A percentile compares a stretch with the other conserved stretches of the same genome.
Evolutionary conservation across 2,888 invertebrate species (phyloP).

Genomic region (Spodoptera littoralis): DNA sequence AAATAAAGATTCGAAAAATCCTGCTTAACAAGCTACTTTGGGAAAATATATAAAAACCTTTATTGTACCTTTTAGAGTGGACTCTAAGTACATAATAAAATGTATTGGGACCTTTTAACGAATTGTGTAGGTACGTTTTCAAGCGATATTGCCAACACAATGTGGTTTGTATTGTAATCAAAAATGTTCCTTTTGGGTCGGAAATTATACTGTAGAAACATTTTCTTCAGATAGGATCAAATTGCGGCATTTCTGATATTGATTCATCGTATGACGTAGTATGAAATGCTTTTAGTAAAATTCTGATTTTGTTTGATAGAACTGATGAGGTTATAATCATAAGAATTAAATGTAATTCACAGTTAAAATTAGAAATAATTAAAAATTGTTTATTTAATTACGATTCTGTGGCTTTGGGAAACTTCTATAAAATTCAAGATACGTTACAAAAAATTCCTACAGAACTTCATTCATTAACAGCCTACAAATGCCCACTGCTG

Average conservation of each 20-base stretch:
- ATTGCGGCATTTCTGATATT: constrained; percentile 6
- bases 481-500: too few relatives aligned
- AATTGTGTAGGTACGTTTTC: constrained; percentile 37
- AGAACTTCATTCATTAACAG: too few relatives aligned
- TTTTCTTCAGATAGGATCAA: constrained; percentile 5
- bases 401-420: too few relatives aligned
- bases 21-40: constrained; percentile 38
- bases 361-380: too few relatives aligned
- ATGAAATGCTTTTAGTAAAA: background rate
- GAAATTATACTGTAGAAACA: constrained; percentile 15
- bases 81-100: constrained; percentile 45
- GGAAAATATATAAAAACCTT: constrained; percentile 35
- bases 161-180: constrained; percentile 45
- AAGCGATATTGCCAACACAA: constrained; percentile 39
- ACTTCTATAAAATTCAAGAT: too few relatives aligned
- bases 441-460: background rate
- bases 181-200: constrained; percentile 21
- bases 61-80: constrained; percentile 20
- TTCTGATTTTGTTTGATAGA: too few relatives aligned
- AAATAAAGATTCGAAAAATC: constrained; percentile 4
- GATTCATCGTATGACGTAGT: background rate
- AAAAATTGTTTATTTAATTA: too few relatives aligned
- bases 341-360: too few relatives aligned
- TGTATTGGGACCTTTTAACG: constrained; percentile 45
- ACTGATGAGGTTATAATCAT: too few relatives aligned